Percentiles rank a stretch among this genome's conserved stretches.
Conservation (phyloP, 2,113 vertebrate genomes). For the Stigmatopora argus region DNA sequence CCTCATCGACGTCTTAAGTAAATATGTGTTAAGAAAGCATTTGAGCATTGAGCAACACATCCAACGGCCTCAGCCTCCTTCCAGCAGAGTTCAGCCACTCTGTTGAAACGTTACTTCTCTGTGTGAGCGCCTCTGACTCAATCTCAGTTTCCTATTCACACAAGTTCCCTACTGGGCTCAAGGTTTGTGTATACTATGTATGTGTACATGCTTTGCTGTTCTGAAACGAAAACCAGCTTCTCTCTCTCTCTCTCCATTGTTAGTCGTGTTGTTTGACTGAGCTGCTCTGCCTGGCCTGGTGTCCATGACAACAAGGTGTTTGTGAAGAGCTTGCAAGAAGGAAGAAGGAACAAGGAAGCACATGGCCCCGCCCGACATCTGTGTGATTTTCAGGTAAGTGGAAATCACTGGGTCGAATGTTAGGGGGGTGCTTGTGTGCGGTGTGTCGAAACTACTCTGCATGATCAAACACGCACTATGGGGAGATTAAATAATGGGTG, state of each 20-base stretch:
- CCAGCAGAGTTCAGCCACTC: constrained; percentile 47
- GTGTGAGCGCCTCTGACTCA: constrained; percentile 65
- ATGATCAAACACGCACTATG: constrained; percentile 45
- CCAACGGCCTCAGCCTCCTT: constrained; percentile 50
- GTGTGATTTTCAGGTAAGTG: constrained; percentile 49
- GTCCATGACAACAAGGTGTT: constrained; percentile 39
- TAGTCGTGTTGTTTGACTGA: constrained; percentile 23
- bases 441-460: constrained; percentile 25
- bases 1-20: constrained; percentile 15
- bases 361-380: constrained; percentile 29
- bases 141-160: constrained; percentile 66
- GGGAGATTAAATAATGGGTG: constrained; percentile 6
- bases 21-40: constrained; percentile 45
- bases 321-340: constrained; percentile 44
- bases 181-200: constrained; percentile 25
- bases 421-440: constrained; percentile 16
- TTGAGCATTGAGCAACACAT: constrained; percentile 59
- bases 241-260: constrained; percentile 35
- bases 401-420: constrained; percentile 27
- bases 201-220: constrained; percentile 48
- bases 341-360: constrained; percentile 60
- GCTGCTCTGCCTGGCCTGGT: constrained; percentile 7
- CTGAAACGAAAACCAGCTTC: constrained; percentile 54
- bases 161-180: constrained; percentile 45
- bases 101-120: constrained; percentile 59